Evolutionary conservation across 2,113 vertebrate species (phyloP).

Genomic region (Gallinago media): DNA sequence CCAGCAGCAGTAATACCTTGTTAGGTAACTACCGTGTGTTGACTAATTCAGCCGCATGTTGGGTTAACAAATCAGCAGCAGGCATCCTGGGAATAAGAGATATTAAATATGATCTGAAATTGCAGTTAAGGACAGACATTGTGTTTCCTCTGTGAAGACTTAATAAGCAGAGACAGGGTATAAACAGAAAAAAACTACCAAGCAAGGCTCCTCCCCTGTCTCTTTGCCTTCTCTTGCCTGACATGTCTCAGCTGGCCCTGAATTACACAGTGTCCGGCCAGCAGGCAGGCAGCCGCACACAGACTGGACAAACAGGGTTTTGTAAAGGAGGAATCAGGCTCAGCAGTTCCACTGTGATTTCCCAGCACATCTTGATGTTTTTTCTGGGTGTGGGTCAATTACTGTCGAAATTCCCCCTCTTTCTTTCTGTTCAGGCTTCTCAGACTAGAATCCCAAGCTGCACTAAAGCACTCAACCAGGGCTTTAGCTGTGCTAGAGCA

Average conservation of each 20-base stretch:
- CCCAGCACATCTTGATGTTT: slow-evolving; percentile 33
- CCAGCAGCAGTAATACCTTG: neutral
- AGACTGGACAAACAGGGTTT: slow-evolving; percentile 52
- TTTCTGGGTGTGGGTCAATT: slow-evolving; percentile 56
- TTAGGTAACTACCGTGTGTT: neutral
- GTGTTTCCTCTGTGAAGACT: slow-evolving; percentile 4
- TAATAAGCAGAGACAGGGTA: slow-evolving; percentile 9
- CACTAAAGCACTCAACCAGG: neutral
- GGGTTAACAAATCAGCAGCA: neutral
- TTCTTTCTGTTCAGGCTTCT: neutral
- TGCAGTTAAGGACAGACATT: slow-evolving; percentile 1
- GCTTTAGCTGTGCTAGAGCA: neutral
- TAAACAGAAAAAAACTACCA: slow-evolving; percentile 24
- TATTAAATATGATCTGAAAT: neutral
- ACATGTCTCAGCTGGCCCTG: slow-evolving; percentile 62
- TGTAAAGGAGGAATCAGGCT: neutral
- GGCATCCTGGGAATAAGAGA: neutral
- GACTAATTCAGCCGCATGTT: neutral
- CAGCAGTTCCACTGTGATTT: slow-evolving; percentile 4
- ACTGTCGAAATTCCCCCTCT: neutral
- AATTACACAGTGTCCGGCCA: neutral
- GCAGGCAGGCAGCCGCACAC: slow-evolving; percentile 25
- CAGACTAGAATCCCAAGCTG: neutral
- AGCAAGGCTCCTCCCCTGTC: slow-evolving; percentile 24
- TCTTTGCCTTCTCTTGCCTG: slow-evolving; percentile 47